Percentiles rank a stretch among this genome's conserved stretches.
phyloP scores from a whole-genome alignment of 2,113 vertebrate species.

The Tretioscincus oriximinensis region DNA sequence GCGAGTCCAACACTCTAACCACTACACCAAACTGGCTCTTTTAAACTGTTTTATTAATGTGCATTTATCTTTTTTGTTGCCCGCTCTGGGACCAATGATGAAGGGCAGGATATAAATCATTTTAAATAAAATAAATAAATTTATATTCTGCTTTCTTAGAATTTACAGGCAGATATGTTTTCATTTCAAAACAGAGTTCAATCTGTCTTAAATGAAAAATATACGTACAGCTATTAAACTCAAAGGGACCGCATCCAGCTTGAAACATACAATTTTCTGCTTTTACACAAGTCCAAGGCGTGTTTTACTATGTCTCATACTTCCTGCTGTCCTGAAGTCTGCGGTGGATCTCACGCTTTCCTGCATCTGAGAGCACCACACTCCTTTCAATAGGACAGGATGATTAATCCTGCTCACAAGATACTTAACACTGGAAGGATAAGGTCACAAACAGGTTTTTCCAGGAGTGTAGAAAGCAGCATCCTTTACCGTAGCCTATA shows the following conservation, averaged over 20 bases:
- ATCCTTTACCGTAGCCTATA: conserved; percentile 33
- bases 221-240: background rate
- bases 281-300: background rate
- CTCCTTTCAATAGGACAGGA: background rate
- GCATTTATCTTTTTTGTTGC: no score
- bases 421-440: conserved; percentile 35
- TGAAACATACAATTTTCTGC: background rate
- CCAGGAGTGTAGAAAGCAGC: conserved; percentile 60
- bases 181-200: background rate
- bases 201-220: background rate
- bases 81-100: no score
- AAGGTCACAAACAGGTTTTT: conserved; percentile 62
- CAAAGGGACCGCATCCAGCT: background rate
- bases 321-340: background rate
- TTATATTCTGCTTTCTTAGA: background rate
- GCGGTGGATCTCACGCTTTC: background rate
- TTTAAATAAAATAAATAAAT: no score
- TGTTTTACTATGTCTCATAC: background rate
- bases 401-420: conserved; percentile 5
- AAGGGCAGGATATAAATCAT: no score
- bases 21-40: no score
- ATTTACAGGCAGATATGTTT: background rate
- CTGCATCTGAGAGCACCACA: background rate
- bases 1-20: no score
- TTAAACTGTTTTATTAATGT: no score